These are phyloP conservation scores for Drosophila quadrilineata DNA, from an alignment of 1,140 invertebrate genomes.

Conservation along the genomic window DNA sequence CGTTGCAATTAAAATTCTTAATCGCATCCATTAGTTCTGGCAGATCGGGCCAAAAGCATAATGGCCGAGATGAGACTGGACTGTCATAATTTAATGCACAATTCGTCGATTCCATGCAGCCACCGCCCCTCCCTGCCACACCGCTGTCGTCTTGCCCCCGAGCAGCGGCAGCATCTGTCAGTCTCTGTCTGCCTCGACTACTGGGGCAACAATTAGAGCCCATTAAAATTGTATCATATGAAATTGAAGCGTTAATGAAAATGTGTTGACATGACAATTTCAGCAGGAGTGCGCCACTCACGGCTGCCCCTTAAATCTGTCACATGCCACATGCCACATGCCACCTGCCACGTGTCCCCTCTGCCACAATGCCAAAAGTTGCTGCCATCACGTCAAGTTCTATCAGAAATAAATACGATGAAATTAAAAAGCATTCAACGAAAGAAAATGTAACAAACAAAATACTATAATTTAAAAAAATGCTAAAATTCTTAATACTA, in stretches of 20 bases:
- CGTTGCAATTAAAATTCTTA: slow-evolving; percentile 38
- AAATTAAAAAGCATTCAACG: slow-evolving; percentile 42
- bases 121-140: too few relatives aligned
- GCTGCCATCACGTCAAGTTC: not conserved
- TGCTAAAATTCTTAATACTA: too few relatives aligned
- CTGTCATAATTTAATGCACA: slow-evolving; percentile 18
- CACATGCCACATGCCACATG: too few relatives aligned
- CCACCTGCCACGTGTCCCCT: not conserved
- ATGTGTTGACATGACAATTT: slow-evolving; percentile 28
- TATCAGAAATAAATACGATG: slow-evolving; percentile 27
- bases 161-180: too few relatives aligned
- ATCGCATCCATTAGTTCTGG: slow-evolving; percentile 29
- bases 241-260: slow-evolving; percentile 46
- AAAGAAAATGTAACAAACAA: too few relatives aligned
- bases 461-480: too few relatives aligned
- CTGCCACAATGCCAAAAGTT: not conserved
- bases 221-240: slow-evolving; percentile 46
- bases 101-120: too few relatives aligned
- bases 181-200: not conserved
- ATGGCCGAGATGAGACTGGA: too few relatives aligned
- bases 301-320: too few relatives aligned
- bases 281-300: not conserved
- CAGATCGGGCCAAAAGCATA: not conserved
- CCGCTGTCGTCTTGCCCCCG: too few relatives aligned
- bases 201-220: slow-evolving; percentile 35